Evolutionary conservation across 2,888 invertebrate genomes (phyloP).

Genomic region (Opisthograptis luteolata): DNA sequence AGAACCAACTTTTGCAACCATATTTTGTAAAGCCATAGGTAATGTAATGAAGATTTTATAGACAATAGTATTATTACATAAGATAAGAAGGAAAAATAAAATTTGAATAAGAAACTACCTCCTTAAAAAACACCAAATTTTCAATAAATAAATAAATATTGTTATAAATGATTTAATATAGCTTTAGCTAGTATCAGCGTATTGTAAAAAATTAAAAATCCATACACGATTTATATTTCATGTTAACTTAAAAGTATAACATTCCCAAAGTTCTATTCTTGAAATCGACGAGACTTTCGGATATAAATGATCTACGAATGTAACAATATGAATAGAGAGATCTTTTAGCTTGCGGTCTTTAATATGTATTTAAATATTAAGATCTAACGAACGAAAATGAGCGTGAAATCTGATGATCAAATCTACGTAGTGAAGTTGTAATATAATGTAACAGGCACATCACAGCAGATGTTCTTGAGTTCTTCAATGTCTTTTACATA

Average conservation of each 20-base stretch:
- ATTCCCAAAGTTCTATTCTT: background rate
- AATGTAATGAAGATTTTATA: constrained; percentile 24
- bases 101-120: constrained; percentile 21
- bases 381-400: too few relatives aligned
- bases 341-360: too few relatives aligned
- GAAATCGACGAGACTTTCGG: too few relatives aligned
- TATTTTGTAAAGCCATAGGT: background rate
- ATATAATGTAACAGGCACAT: too few relatives aligned
- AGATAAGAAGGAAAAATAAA: background rate
- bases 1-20: constrained; percentile 15
- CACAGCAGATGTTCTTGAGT: too few relatives aligned
- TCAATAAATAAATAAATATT: constrained; percentile 6
- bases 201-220: constrained; percentile 1
- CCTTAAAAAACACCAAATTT: constrained; percentile 25
- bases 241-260: background rate
- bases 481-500: too few relatives aligned
- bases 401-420: too few relatives aligned
- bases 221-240: background rate
- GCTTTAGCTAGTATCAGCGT: constrained; percentile 5
- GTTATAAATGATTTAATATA: background rate
- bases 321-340: too few relatives aligned
- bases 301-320: too few relatives aligned
- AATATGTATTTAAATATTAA: too few relatives aligned
- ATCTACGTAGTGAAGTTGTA: too few relatives aligned
- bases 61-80: constrained; percentile 16